Base-by-base conservation (phyloP, 2,888 invertebrate species). In the Philhelius pedissequus region DNA sequence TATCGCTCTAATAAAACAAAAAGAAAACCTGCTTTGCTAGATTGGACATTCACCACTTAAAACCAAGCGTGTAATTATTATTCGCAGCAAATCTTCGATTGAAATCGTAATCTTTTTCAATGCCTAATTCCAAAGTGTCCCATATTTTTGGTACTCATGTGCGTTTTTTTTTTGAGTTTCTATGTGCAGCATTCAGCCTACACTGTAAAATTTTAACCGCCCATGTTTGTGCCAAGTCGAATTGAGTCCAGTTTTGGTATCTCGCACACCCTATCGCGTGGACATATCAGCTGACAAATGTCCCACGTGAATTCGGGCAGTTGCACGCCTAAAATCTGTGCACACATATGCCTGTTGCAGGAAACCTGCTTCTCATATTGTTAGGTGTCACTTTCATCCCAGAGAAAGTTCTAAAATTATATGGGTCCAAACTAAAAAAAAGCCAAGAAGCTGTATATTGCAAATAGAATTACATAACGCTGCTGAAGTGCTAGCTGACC, bases 321-420 rank as follows among this genome's bases (percentile, higher is more conserved):
- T 48, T 68, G 32, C 54, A 69, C 70, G 58, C 60, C 58, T 54
- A 68, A 73, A 68, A 56, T 54, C 22, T n/a, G n/a, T n/a, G 35
- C 52, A 58, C 58, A 45, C 66, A 45, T 35, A 13, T 13, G 45
- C 43, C 13, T 48, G 64, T 32, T 45, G 13, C 32, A 20, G 3
- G 9, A 30, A 64, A 64, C 64, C 64, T 64, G 64, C 70, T 78
- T 74, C n/a, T n/a, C 73, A 73, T 40, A 64, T 78, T 74, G 74
- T 70, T 75, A 45, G 78, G 64, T 83, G 79, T 83, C 83, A 79
- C 83, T 83, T 83, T 83, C 83, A 64, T 83, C 58, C 38, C 4
- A 52, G 74, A 60, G 83, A 83, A 83, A 83, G 79, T 83, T 83
- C 83, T 83, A 50, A 75, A 64, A 66, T 66, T 52, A 64, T 18